These are phyloP conservation scores for Chauna torquata DNA, from an alignment of 2,113 vertebrate species.

Conservation along the genomic window DNA sequence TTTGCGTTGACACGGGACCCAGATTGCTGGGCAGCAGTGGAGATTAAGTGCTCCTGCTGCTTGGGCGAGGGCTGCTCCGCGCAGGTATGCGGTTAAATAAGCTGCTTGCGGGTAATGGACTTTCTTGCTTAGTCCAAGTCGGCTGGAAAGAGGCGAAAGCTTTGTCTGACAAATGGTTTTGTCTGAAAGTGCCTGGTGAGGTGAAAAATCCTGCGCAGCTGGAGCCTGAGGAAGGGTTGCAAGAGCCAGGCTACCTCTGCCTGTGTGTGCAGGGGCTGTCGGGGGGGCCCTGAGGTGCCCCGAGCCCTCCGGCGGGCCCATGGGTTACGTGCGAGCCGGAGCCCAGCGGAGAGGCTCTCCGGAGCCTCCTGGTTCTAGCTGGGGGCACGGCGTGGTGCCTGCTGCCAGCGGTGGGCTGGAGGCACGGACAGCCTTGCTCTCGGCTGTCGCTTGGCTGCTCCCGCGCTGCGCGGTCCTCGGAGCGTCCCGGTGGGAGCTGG, in stretches of 20 bases:
- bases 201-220: rapidly evolving
- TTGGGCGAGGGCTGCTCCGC: neutral
- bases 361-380: neutral
- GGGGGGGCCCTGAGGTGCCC: neutral
- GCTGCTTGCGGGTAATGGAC: neutral
- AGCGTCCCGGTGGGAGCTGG: neutral
- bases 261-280: rapidly evolving
- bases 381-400: rapidly evolving
- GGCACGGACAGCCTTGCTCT: neutral
- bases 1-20: neutral
- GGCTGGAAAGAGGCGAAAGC: neutral
- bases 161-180: neutral
- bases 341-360: neutral
- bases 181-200: neutral
- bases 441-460: neutral
- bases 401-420: neutral
- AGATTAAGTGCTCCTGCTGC: conserved; percentile 17
- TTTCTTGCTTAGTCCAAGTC: neutral
- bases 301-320: too few species aligned
- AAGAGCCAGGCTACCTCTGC: neutral
- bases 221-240: neutral
- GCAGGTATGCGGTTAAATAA: neutral
- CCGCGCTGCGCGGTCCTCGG: neutral
- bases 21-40: neutral
- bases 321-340: too few species aligned